A percentile compares a stretch with the other conserved stretches of the same genome.
These are phyloP conservation scores for Apus apus DNA, from an alignment of 2,113 vertebrate genomes.

Conservation along the genomic window DNA sequence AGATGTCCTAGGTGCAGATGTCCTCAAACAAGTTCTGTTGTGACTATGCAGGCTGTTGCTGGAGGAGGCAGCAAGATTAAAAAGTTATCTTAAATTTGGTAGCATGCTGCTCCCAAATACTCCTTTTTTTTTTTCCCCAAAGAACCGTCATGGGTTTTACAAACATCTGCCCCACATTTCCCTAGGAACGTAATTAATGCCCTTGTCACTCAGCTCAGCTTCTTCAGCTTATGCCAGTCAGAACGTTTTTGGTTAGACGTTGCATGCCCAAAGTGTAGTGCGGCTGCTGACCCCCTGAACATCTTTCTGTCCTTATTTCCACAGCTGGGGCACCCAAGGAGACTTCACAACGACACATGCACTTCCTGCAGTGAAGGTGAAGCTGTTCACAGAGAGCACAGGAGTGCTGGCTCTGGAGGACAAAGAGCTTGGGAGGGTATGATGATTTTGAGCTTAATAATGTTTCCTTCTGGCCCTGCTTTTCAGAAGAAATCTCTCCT, in stretches of 20 bases:
- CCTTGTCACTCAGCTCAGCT: conserved; percentile 45
- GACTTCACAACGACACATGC: conserved; percentile 97
- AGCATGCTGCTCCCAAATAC: conserved; percentile 11
- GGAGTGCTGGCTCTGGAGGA: conserved; percentile 97
- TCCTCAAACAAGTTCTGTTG: not conserved
- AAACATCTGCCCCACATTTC: conserved; percentile 65
- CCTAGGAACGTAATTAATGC: conserved; percentile 65
- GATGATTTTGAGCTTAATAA: not conserved
- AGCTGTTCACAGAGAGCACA: conserved; percentile 97
- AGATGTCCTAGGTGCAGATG: not conserved
- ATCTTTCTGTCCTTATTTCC: conserved; percentile 62
- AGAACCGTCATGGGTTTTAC: conserved; percentile 13
- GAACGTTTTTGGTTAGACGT: conserved; percentile 45
- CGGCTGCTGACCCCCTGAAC: not conserved
- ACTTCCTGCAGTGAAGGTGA: conserved; percentile 96
- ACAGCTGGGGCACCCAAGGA: conserved; percentile 98
- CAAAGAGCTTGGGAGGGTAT: conserved; percentile 96
- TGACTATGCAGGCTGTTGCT: not conserved
- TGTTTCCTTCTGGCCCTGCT: conserved; percentile 21
- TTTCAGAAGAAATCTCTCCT: conserved; percentile 48
- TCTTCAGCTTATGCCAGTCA: conserved; percentile 15
- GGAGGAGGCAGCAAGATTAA: not conserved
- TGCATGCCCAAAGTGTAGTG: not conserved
- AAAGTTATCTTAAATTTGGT: conserved; percentile 17
- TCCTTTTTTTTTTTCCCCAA: not conserved